Conservation (phyloP, 2,888 invertebrate species). For the Ophion ellenae region DNA sequence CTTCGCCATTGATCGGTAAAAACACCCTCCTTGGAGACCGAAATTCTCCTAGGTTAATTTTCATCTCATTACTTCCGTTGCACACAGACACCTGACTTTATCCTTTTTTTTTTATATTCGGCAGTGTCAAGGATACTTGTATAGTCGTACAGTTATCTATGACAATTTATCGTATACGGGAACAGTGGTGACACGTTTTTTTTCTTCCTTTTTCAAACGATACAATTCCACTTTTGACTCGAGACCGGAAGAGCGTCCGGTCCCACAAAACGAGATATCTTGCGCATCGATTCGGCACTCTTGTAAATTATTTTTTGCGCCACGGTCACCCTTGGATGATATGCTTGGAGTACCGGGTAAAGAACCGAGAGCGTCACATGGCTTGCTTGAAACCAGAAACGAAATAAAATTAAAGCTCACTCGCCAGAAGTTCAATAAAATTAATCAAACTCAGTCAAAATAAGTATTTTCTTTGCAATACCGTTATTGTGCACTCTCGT, state of each 20-base stretch:
- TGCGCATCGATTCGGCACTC: not conserved
- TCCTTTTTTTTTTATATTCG: slow-evolving; percentile 45
- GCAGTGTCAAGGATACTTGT: slow-evolving; percentile 57
- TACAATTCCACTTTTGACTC: slow-evolving; percentile 4
- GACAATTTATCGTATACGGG: slow-evolving; percentile 41
- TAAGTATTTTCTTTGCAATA: not conserved
- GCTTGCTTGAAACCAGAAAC: no score
- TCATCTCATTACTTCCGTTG: not conserved
- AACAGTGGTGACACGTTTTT: slow-evolving; percentile 20
- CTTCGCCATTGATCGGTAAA: not conserved
- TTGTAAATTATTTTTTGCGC: not conserved
- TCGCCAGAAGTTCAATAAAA: not conserved
- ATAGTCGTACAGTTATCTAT: slow-evolving; percentile 15
- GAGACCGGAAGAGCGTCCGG: not conserved
- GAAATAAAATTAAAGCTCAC: not conserved
- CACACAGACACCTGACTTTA: not conserved
- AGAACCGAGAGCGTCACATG: no score
- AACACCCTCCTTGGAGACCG: not conserved
- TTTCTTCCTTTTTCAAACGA: not conserved
- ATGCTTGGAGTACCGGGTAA: no score
- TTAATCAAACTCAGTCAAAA: not conserved
- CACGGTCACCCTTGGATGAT: not conserved
- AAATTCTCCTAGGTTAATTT: slow-evolving; percentile 7
- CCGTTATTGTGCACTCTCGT: not conserved
- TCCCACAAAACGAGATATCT: not conserved